Evolutionary conservation across 2,797 vertebrate genomes (phyloP).

Genomic region (Discoglossus pictus): DNA sequence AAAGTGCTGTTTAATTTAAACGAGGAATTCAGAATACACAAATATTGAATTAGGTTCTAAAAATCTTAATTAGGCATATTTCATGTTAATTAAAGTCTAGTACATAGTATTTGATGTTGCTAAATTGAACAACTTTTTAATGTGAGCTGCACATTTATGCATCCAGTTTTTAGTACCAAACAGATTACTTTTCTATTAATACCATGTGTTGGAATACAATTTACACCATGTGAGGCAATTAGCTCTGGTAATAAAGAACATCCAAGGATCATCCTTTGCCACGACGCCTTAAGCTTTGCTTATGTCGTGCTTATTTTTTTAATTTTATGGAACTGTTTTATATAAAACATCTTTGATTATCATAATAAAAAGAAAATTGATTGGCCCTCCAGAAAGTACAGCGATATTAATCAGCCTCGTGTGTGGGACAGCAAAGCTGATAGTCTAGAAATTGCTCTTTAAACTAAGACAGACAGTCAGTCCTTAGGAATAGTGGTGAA

Average conservation of each 20-base stretch:
- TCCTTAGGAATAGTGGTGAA: constrained; percentile 70
- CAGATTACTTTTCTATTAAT: constrained; percentile 51
- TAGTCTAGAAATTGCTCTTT: constrained; percentile 73
- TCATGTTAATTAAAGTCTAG: constrained; percentile 52
- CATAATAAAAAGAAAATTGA: constrained; percentile 54
- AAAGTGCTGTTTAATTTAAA: constrained; percentile 38
- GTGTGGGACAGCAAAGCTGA: constrained; percentile 71
- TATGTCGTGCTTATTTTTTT: constrained; percentile 32
- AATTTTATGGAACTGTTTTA: constrained; percentile 29
- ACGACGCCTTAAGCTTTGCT: constrained; percentile 43
- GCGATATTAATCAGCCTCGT: constrained; percentile 71
- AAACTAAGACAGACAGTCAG: constrained; percentile 76
- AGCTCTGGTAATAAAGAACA: constrained; percentile 49
- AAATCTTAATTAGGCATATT: constrained; percentile 51
- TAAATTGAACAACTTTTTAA: constrained; percentile 53
- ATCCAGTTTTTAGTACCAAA: constrained; percentile 51
- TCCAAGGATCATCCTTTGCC: constrained; percentile 43
- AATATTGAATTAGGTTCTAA: constrained; percentile 50
- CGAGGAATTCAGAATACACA: constrained; percentile 38
- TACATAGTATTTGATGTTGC: constrained; percentile 51
- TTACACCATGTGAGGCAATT: constrained; percentile 53
- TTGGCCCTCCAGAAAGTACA: constrained; percentile 69
- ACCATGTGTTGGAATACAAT: constrained; percentile 50
- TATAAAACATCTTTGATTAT: constrained; percentile 50
- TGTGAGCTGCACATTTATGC: constrained; percentile 50